These are phyloP conservation scores for Centroberyx gerrardi DNA, from an alignment of 2,797 vertebrate genomes.

Conservation along the genomic window DNA sequence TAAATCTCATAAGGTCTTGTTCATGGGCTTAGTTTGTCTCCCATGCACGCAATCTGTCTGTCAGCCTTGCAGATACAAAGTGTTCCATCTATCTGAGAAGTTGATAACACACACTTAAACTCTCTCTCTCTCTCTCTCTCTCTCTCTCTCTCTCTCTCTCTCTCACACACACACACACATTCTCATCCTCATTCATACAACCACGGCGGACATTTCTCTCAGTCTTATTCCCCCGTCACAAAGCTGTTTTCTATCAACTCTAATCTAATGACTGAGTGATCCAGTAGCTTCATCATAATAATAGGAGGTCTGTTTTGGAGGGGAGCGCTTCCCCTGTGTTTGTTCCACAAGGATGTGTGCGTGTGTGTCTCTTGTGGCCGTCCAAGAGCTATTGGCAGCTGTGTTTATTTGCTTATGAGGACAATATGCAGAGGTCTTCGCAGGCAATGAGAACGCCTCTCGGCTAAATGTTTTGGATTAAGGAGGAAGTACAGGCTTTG, in stretches of 20 bases:
- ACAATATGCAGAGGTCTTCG: conserved; percentile 73
- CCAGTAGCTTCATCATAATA: conserved; percentile 53
- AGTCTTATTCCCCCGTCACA: conserved; percentile 8
- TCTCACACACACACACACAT: conserved; percentile 20
- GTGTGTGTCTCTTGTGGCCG: conserved; percentile 41
- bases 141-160: conserved; percentile 1
- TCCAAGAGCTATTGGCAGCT: conserved; percentile 74
- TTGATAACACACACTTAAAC: conserved; percentile 11
- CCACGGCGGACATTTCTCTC: conserved; percentile 12
- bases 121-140: background rate
- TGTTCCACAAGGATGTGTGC: conserved; percentile 36
- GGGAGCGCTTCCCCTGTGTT: conserved; percentile 36
- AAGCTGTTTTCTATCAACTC: conserved; percentile 67
- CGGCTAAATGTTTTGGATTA: conserved; percentile 74
- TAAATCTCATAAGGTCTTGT: conserved; percentile 17
- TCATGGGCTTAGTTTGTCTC: conserved; percentile 25
- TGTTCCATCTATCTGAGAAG: background rate
- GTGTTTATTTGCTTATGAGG: conserved; percentile 78
- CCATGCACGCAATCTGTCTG: conserved; percentile 5
- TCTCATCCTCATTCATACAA: conserved; percentile 39
- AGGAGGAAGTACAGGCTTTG: conserved; percentile 72
- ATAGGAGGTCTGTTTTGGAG: conserved; percentile 53
- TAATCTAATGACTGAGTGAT: conserved; percentile 53
- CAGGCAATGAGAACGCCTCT: conserved; percentile 57
- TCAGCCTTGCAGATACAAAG: conserved; percentile 3